Base-by-base conservation (phyloP, 2,113 vertebrate species). In the Falcunculus frontatus region DNA sequence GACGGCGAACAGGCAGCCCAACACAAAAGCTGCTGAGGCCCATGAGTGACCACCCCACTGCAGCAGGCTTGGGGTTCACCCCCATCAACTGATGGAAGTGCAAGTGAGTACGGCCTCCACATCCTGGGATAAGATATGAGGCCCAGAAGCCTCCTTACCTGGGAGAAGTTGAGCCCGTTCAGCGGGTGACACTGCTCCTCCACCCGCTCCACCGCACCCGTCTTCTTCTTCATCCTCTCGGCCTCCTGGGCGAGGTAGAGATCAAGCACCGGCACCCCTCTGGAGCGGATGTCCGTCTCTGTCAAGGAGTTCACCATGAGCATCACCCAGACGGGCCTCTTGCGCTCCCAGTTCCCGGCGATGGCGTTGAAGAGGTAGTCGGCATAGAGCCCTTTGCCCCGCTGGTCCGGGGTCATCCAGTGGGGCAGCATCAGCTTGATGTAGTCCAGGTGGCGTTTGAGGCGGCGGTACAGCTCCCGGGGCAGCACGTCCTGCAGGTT, bases 241-340 rank as follows among this genome's bases (percentile, higher is more conserved):
- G 99, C 99, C 97, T 99, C 99, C 96, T 99, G 99, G 37, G 99
- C 99, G 65, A 99, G 97, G 97, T 98, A 99, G 79, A 99, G 98
- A 96, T 99, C 99, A 4, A 99, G 98, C 77, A 99, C 99, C 0
- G 99, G 99, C 50, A 99, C 99, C 4, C 99, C 99, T 6, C 99
- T 96, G 65, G 99, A 99, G 77, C 99, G 98, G n/a, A 99, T 98
- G 32, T 99, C 99, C 0, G 98, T 99, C 97, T 99, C 99, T 0
- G 99, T 99, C 96, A 99, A 97, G 1, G 99, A 99, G 98, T 99
- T 99, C 86, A 99, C 99, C 99, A 99, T 99, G 62, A 99, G 98
- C 99, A 99, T 99, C 96, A 99, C 99, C 99, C 99, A 99, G 50
- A 99, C 99, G 0, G 99, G 99, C 92, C 99, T 98, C 97, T 99